Conservation (phyloP, 2,888 invertebrate genomes). For the Clivina fossor region DNA sequence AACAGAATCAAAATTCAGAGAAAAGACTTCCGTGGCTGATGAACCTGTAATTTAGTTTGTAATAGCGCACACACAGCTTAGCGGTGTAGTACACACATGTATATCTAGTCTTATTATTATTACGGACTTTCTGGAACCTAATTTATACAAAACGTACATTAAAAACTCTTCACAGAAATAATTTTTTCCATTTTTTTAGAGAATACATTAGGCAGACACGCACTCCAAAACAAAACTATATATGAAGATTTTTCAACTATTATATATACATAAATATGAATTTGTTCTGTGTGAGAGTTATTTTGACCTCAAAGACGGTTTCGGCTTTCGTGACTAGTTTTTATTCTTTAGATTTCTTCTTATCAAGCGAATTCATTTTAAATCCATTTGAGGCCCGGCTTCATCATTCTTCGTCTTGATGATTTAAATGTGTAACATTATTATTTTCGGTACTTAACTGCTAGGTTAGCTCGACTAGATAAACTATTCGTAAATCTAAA, state of each 20-base stretch:
- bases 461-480: no score
- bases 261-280: conserved; percentile 1
- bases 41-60: conserved; percentile 33
- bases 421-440: conserved; percentile 15
- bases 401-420: conserved; percentile 19
- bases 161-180: conserved; percentile 34
- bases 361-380: conserved; percentile 27
- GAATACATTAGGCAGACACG: conserved; percentile 28
- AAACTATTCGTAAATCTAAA: no score
- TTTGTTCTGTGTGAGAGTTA: conserved; percentile 12
- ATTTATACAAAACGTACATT: conserved; percentile 34
- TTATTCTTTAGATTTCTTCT: conserved; percentile 6
- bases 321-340: conserved; percentile 19
- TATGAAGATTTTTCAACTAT: neutral
- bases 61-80: conserved; percentile 39
- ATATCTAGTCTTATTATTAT: conserved; percentile 36
- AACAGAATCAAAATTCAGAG: no score
- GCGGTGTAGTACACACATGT: no score
- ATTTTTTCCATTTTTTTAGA: conserved; percentile 30
- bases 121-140: conserved; percentile 27
- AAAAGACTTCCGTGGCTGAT: conserved; percentile 31
- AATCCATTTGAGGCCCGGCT: conserved; percentile 23
- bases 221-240: neutral
- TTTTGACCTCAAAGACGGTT: conserved; percentile 19
- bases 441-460: conserved; percentile 6